Percentiles rank a stretch among this genome's conserved stretches.
Evolutionary conservation across 2,797 vertebrate species (phyloP).

Genomic region (Melanogrammus aeglefinus): DNA sequence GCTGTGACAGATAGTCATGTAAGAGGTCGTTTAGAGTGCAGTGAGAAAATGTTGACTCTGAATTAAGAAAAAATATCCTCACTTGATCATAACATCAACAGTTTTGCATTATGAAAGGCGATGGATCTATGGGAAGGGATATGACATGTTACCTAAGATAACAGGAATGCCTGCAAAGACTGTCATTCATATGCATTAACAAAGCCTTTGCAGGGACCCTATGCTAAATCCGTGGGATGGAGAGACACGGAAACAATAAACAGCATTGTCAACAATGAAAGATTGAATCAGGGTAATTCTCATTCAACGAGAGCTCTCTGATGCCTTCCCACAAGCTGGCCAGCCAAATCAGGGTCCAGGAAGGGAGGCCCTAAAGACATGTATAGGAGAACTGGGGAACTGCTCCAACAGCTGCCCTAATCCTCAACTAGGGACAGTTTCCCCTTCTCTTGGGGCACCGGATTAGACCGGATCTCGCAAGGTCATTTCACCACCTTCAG

Average conservation of each 20-base stretch:
- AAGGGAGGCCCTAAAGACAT: constrained; percentile 49
- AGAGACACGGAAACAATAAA: constrained; percentile 71
- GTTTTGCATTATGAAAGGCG: constrained; percentile 18
- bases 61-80: constrained; percentile 8
- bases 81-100: constrained; percentile 8
- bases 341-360: constrained; percentile 53
- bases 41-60: background rate
- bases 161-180: constrained; percentile 51
- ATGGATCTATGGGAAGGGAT: constrained; percentile 16
- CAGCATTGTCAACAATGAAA: constrained; percentile 69
- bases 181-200: constrained; percentile 65
- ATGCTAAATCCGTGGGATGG: constrained; percentile 56
- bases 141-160: constrained; percentile 41
- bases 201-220: constrained; percentile 59
- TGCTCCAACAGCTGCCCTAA: constrained; percentile 69
- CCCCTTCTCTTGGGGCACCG: constrained; percentile 45
- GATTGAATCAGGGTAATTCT: constrained; percentile 59
- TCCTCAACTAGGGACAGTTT: constrained; percentile 63
- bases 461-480: constrained; percentile 59
- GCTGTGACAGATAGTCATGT: constrained; percentile 15
- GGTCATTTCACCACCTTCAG: constrained; percentile 47
- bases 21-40: constrained; percentile 7
- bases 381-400: constrained; percentile 55
- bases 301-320: constrained; percentile 61
- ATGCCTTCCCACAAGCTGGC: constrained; percentile 43